Evolutionary conservation across 2,113 vertebrate species (phyloP).

Genomic region (Lamprotornis superbus): DNA sequence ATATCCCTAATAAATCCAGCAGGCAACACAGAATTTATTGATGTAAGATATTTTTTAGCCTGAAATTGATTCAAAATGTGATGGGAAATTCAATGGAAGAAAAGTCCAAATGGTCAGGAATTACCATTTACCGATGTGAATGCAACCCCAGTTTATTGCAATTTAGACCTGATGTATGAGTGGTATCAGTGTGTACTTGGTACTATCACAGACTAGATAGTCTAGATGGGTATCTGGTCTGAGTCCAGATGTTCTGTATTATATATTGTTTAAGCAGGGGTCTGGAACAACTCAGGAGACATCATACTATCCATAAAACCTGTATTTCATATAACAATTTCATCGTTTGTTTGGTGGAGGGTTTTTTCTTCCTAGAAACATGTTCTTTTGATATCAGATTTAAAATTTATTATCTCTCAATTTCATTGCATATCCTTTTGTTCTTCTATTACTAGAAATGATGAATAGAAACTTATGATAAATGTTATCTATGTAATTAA

Average conservation of each 20-base stretch:
- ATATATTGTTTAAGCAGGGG: background rate
- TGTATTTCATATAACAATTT: background rate
- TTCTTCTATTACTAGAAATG: background rate
- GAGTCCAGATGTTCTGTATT: background rate
- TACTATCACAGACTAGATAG: background rate
- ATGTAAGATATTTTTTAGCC: background rate
- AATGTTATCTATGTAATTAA: slow-evolving; percentile 17
- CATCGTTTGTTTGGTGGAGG: background rate
- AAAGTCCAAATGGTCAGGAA: background rate
- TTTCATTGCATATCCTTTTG: slow-evolving; percentile 26
- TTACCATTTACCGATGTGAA: background rate
- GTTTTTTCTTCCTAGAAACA: background rate
- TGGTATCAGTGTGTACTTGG: background rate
- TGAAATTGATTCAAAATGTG: background rate
- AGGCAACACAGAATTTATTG: background rate
- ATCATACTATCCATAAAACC: background rate
- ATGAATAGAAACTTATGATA: slow-evolving; percentile 17
- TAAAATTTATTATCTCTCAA: background rate
- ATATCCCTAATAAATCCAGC: background rate
- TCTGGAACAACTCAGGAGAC: background rate
- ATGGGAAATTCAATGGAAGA: background rate
- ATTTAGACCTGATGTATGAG: background rate
- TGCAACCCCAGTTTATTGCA: background rate
- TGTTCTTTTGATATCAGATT: slow-evolving; percentile 37
- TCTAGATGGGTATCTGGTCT: background rate